phyloP scores from a whole-genome alignment of 2,113 vertebrate genomes.

The Glaucomys volans region DNA sequence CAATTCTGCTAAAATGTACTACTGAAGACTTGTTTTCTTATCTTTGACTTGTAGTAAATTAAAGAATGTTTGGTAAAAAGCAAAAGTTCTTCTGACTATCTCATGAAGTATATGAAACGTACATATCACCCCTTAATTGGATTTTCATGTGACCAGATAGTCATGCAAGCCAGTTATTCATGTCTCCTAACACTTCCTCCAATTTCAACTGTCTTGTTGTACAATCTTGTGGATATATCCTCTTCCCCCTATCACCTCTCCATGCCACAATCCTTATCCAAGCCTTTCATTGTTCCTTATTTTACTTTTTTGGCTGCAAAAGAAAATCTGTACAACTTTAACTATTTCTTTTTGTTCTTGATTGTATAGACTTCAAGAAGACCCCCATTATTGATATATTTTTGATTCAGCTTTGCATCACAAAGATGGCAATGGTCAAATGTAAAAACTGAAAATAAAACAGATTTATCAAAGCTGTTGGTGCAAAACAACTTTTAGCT shows the following conservation, averaged over 20 bases:
- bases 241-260: background rate
- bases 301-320: background rate
- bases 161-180: background rate
- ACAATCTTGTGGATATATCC: background rate
- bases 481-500: background rate
- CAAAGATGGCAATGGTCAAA: slow-evolving; percentile 29
- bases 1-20: background rate
- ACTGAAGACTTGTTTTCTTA: background rate
- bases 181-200: background rate
- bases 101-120: background rate
- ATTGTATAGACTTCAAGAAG: background rate
- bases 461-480: background rate
- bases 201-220: background rate
- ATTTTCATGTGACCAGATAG: background rate
- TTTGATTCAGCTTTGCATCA: slow-evolving; percentile 16
- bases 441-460: slow-evolving; percentile 41
- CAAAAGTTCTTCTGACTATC: background rate
- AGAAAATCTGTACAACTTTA: background rate
- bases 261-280: background rate
- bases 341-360: no score
- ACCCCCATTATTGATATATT: background rate
- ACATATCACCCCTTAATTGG: background rate
- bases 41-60: background rate
- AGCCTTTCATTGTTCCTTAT: background rate
- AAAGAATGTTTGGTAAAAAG: background rate